These are phyloP conservation scores for Myotis lucifugus DNA, from an alignment of 2,113 vertebrate species.

Conservation along the genomic window DNA sequence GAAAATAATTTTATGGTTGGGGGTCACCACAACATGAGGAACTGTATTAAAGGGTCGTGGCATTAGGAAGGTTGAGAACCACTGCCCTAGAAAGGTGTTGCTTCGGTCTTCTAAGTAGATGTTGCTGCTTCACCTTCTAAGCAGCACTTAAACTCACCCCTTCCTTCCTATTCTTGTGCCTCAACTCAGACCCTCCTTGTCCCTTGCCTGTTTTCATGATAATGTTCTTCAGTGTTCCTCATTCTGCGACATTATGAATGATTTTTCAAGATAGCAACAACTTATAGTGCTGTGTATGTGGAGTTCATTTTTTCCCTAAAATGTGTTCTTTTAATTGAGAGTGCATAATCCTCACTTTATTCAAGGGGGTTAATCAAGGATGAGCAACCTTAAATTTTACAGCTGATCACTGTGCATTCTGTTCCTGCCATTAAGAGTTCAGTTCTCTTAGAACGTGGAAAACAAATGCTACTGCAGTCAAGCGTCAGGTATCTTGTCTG, in stretches of 20 bases:
- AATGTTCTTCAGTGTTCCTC: neutral
- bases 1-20: no score
- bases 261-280: slow-evolving; percentile 7
- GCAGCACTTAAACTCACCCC: neutral
- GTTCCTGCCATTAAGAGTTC: neutral
- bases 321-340: slow-evolving; percentile 7
- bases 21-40: no score
- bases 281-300: neutral
- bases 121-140: neutral
- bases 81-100: neutral
- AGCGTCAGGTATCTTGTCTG: slow-evolving; percentile 48
- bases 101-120: neutral
- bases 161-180: neutral
- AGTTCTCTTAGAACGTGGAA: slow-evolving; percentile 58
- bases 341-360: neutral
- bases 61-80: no score
- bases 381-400: neutral
- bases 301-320: neutral
- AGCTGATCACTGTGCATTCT: neutral
- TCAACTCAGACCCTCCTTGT: neutral
- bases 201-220: neutral
- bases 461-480: slow-evolving; percentile 49
- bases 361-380: neutral
- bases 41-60: no score
- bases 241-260: neutral